Evolutionary conservation across 2,113 vertebrate species (phyloP).

Genomic region (Chitala chitala): DNA sequence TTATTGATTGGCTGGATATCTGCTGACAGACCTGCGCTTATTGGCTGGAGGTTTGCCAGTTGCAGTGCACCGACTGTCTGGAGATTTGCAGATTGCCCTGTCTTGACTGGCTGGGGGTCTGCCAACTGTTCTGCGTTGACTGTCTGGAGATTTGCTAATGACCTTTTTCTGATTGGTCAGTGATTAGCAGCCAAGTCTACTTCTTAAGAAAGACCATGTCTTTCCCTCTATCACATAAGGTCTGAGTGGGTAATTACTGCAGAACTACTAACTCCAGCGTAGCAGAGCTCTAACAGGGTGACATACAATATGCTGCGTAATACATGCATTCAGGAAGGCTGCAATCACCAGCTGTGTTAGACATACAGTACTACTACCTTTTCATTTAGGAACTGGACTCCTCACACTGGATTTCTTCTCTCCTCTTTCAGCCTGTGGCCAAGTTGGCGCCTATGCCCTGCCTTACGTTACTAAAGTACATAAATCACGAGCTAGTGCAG

Average conservation of each 20-base stretch:
- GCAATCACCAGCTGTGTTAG: not conserved
- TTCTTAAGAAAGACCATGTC: not conserved
- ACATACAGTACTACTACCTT: not conserved
- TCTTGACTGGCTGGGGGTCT: too few relatives aligned
- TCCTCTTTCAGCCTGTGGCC: not conserved
- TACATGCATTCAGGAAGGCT: not conserved
- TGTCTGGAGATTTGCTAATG: too few relatives aligned
- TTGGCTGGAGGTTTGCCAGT: not conserved
- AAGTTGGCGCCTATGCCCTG: not conserved
- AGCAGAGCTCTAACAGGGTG: too few relatives aligned
- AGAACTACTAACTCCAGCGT: not conserved
- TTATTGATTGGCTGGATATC: not conserved
- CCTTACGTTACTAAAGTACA: not conserved
- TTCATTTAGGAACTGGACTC: too few relatives aligned
- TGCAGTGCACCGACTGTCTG: not conserved
- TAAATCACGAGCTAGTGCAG: not conserved
- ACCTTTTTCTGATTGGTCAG: too few relatives aligned
- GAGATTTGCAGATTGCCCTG: not conserved
- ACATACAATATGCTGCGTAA: not conserved
- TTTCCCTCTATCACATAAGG: not conserved
- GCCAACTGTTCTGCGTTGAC: not conserved
- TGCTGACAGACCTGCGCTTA: not conserved
- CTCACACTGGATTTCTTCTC: not conserved
- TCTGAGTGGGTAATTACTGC: not conserved
- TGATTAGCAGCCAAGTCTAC: not conserved